phyloP scores from a whole-genome alignment of 2,888 invertebrate genomes.

The Hermaeophaga mercurialis region DNA sequence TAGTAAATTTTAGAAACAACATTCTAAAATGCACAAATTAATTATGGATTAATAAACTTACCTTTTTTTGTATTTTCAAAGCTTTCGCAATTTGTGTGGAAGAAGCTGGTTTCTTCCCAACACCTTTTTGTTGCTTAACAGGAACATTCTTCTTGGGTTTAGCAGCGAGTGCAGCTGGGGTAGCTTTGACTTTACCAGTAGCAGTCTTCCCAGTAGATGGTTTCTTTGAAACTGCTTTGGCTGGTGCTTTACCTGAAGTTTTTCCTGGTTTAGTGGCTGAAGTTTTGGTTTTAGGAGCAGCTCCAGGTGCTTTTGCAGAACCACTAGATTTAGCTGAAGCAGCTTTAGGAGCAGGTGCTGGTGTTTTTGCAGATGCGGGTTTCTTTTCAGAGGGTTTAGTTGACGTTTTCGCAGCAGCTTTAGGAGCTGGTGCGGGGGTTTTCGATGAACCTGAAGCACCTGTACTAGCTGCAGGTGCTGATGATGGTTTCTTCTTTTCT shows the following conservation, averaged over 20 bases:
- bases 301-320: conserved; percentile 49
- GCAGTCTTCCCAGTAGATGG: conserved; percentile 50
- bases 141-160: conserved; percentile 63
- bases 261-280: conserved; percentile 41
- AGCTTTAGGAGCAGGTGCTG: conserved; percentile 38
- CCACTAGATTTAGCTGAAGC: conserved; percentile 52
- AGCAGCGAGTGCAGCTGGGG: conserved; percentile 58
- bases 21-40: background rate
- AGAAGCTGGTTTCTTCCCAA: conserved; percentile 54
- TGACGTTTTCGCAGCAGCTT: conserved; percentile 49
- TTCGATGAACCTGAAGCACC: conserved; percentile 43
- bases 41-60: conserved; percentile 49
- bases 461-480: conserved; percentile 48
- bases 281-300: conserved; percentile 35
- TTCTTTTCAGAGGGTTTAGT: conserved; percentile 48
- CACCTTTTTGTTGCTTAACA: conserved; percentile 62
- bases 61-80: conserved; percentile 85
- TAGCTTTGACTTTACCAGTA: conserved; percentile 43
- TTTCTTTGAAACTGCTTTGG: conserved; percentile 38
- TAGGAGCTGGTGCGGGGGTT: conserved; percentile 54
- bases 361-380: conserved; percentile 49
- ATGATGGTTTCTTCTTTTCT: conserved; percentile 59
- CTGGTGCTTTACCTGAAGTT: conserved; percentile 44
- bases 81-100: conserved; percentile 70
- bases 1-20: no score